Conservation (phyloP, 2,797 vertebrate species). For the Geotria australis region DNA sequence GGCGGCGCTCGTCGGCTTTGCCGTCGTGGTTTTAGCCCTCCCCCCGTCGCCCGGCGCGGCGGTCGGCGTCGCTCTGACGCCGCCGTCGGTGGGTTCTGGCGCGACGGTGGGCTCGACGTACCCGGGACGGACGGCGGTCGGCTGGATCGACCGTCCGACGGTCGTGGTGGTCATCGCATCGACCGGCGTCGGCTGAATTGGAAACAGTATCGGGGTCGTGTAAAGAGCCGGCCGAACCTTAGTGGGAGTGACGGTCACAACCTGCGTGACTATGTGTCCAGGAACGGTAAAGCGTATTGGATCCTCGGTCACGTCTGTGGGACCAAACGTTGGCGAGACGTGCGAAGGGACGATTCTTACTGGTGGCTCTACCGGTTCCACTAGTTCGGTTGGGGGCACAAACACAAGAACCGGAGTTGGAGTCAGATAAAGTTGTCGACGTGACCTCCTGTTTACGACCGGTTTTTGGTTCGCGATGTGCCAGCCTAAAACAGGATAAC, state of each 20-base stretch:
- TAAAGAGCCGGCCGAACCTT: slow-evolving; percentile 52
- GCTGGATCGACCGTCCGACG: slow-evolving; percentile 28
- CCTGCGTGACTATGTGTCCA: slow-evolving; percentile 39
- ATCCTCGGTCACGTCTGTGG: slow-evolving; percentile 43
- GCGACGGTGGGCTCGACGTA: slow-evolving; percentile 34
- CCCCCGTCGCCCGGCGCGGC: no score
- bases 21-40: slow-evolving; percentile 14
- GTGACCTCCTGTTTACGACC: slow-evolving; percentile 43
- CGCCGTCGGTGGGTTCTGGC: slow-evolving; percentile 43
- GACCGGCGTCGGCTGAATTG: slow-evolving; percentile 54
- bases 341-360: slow-evolving; percentile 61
- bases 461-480: slow-evolving; percentile 94
- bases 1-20: slow-evolving; percentile 27
- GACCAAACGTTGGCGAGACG: slow-evolving; percentile 55
- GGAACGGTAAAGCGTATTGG: slow-evolving; percentile 46
- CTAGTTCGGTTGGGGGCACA: slow-evolving; percentile 39
- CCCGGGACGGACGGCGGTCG: slow-evolving; percentile 43
- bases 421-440: slow-evolving; percentile 59
- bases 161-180: slow-evolving; percentile 32
- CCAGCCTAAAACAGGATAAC: slow-evolving; percentile 90
- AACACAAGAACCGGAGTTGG: slow-evolving; percentile 32
- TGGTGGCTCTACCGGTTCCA: slow-evolving; percentile 38
- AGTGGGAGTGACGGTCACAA: slow-evolving; percentile 48
- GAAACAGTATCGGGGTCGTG: slow-evolving; percentile 41
- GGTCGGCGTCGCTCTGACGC: slow-evolving; percentile 21